Evolutionary conservation across 2,888 invertebrate genomes (phyloP).

Genomic region (Caenorhabditis plicata): DNA sequence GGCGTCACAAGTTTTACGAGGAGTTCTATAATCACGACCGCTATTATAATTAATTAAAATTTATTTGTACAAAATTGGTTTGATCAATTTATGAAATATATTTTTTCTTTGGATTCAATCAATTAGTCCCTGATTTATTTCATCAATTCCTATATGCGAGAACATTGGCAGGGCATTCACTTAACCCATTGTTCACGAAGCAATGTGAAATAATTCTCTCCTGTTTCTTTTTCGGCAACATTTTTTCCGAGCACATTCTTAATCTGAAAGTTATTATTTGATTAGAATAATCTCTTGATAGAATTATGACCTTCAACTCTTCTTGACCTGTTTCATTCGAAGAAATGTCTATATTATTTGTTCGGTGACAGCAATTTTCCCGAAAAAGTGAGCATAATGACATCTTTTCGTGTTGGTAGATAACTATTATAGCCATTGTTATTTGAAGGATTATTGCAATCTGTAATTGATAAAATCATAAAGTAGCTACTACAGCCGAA

Average conservation of each 20-base stretch:
- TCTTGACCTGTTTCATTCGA: background rate
- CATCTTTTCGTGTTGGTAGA: conserved; percentile 26
- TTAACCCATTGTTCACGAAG: conserved; percentile 24
- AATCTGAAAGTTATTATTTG: conserved; percentile 10
- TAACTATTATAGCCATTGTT: conserved; percentile 21
- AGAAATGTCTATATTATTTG: background rate
- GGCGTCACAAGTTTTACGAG: too few species aligned
- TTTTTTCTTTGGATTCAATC: too few species aligned
- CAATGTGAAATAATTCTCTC: conserved; percentile 17
- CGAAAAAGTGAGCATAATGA: too few species aligned
- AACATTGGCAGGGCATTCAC: background rate
- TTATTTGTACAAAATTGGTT: too few species aligned
- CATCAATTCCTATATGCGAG: background rate
- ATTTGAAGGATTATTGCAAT: conserved; percentile 28
- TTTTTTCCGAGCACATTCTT: conserved; percentile 29
- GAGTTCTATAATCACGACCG: too few species aligned
- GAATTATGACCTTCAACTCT: background rate
- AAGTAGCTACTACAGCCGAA: too few species aligned
- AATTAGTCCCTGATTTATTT: too few species aligned
- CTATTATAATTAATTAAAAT: too few species aligned
- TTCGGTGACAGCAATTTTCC: too few species aligned
- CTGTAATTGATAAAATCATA: too few species aligned
- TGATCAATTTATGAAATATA: too few species aligned
- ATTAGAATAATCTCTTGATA: background rate
- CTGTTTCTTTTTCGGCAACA: conserved; percentile 15